Conservation (phyloP, 2,888 invertebrate genomes). For the Philereme vetulata region DNA sequence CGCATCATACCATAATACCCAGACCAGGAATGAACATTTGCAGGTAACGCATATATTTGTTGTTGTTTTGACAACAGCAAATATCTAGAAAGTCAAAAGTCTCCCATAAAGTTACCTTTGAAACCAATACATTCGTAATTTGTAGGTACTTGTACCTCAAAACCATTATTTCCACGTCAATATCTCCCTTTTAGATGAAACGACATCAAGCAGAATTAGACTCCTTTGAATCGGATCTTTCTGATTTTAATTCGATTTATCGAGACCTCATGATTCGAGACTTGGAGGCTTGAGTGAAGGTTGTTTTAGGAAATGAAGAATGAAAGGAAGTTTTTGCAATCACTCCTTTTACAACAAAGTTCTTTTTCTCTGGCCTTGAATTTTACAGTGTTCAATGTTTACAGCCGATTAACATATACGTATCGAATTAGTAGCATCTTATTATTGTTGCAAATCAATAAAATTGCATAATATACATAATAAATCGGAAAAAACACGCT, state of each 20-base stretch:
- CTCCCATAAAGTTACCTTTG: neutral
- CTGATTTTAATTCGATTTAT: conserved; percentile 34
- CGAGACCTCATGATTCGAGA: conserved; percentile 24
- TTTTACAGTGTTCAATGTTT: no score
- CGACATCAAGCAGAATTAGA: conserved; percentile 27
- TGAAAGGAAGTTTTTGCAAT: conserved; percentile 10
- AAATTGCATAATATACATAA: no score
- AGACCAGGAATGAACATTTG: no score
- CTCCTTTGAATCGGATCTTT: conserved; percentile 32
- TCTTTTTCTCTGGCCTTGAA: no score
- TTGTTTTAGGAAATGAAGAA: conserved; percentile 16
- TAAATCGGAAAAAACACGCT: no score
- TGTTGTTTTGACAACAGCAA: no score
- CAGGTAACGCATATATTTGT: no score
- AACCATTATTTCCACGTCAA: conserved; percentile 20
- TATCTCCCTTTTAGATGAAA: conserved; percentile 27
- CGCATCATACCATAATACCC: no score
- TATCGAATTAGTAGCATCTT: no score
- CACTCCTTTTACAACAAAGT: conserved; percentile 4
- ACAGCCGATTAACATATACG: no score
- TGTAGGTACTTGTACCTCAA: conserved; percentile 10
- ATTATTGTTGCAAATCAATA: no score
- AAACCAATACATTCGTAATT: conserved; percentile 6
- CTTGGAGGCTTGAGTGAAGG: conserved; percentile 21
- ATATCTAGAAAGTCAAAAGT: neutral